phyloP scores from a whole-genome alignment of 2,113 vertebrate species.

The Nothobranchius kuhntae region DNA sequence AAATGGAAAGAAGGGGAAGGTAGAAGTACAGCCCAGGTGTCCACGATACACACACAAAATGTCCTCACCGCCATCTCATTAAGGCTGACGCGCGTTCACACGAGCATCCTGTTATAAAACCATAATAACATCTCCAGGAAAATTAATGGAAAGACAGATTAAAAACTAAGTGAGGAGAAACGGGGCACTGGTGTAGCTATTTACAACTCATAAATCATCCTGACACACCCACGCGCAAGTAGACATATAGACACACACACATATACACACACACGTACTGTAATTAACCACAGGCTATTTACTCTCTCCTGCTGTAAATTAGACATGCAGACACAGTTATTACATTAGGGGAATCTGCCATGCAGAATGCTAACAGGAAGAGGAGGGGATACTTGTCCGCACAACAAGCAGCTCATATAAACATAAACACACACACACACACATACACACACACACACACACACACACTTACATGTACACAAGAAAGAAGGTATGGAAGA shows the following conservation, averaged over 20 bases:
- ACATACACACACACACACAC: neutral
- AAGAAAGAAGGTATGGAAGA: slow-evolving; percentile 71
- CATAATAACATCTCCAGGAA: slow-evolving; percentile 76
- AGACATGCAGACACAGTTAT: slow-evolving; percentile 82
- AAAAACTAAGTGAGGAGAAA: slow-evolving; percentile 83
- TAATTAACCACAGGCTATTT: slow-evolving; percentile 83
- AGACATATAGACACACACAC: slow-evolving; percentile 50
- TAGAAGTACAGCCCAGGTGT: slow-evolving; percentile 30
- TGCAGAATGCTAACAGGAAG: slow-evolving; percentile 79
- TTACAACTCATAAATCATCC: slow-evolving; percentile 82
- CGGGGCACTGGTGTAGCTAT: slow-evolving; percentile 80
- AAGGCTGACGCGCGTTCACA: slow-evolving; percentile 55
- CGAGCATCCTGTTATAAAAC: slow-evolving; percentile 71
- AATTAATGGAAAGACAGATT: slow-evolving; percentile 81
- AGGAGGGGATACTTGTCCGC: slow-evolving; percentile 54
- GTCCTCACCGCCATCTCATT: slow-evolving; percentile 65
- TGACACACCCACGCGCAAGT: slow-evolving; percentile 75
- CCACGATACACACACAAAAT: slow-evolving; percentile 48
- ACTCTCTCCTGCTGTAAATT: slow-evolving; percentile 81
- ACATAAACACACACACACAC: slow-evolving; percentile 63
- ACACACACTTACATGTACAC: slow-evolving; percentile 55
- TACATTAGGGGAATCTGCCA: slow-evolving; percentile 80
- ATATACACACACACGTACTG: slow-evolving; percentile 64
- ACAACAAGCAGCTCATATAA: slow-evolving; percentile 64
- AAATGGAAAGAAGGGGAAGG: slow-evolving; percentile 23